Conservation (phyloP, 2,113 vertebrate genomes). For the Electrona antarctica region DNA sequence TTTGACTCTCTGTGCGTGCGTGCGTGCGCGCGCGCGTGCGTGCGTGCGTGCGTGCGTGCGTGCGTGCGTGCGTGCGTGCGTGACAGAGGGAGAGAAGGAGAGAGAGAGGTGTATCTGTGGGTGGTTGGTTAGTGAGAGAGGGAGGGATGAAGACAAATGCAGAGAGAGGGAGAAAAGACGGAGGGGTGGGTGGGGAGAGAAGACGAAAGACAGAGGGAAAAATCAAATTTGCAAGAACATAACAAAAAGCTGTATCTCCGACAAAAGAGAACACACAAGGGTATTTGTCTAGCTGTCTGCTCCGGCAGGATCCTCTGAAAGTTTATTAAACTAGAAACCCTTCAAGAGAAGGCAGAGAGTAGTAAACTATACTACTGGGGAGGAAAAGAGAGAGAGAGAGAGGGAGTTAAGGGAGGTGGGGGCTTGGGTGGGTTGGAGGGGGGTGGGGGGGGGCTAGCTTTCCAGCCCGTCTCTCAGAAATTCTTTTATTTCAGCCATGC, state of each 20-base stretch:
- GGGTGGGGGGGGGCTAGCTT: conserved; percentile 71
- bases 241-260: conserved; percentile 83
- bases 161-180: conserved; percentile 47
- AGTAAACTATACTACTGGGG: conserved; percentile 96
- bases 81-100: conserved; percentile 15
- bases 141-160: conserved; percentile 36
- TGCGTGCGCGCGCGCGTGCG: conserved; percentile 36
- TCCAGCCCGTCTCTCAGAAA: conserved; percentile 97
- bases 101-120: too few species aligned
- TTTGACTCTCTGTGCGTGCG: conserved; percentile 66
- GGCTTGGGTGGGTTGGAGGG: conserved; percentile 59
- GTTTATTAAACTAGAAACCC: conserved; percentile 93
- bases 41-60: conserved; percentile 10
- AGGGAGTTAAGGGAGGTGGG: conserved; percentile 28
- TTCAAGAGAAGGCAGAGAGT: conserved; percentile 87
- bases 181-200: conserved; percentile 68
- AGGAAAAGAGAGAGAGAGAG: conserved; percentile 65
- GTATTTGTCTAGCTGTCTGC: conserved; percentile 84
- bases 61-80: background rate
- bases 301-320: conserved; percentile 91
- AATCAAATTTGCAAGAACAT: conserved; percentile 87
- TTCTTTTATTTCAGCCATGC: conserved; percentile 99
- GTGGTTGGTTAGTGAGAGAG: too few species aligned
- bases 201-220: conserved; percentile 76
- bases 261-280: conserved; percentile 78